Evolutionary conservation across 2,888 invertebrate species (phyloP).

Genomic region (Drosophila neotestacea): DNA sequence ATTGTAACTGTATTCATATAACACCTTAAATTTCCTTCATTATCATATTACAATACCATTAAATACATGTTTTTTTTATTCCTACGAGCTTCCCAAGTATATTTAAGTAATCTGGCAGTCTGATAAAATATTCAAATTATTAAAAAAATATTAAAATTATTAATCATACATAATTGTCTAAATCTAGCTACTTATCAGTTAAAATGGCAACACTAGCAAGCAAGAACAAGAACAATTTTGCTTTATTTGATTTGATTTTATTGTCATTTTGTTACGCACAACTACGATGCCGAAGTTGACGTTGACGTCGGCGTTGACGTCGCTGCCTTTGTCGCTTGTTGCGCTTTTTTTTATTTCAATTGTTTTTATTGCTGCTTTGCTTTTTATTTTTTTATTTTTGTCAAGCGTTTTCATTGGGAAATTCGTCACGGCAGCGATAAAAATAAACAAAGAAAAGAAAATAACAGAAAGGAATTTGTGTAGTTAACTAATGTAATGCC

Average conservation of each 20-base stretch:
- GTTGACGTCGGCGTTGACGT: conserved; percentile 7
- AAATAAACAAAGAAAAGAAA: conserved; percentile 9
- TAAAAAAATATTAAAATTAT: no score
- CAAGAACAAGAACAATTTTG: no score
- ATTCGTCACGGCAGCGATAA: conserved; percentile 22
- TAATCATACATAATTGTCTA: no score
- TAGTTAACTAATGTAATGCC: conserved; percentile 22
- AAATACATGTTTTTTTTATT: no score
- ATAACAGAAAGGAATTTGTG: conserved; percentile 16
- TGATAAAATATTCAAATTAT: no score
- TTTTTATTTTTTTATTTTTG: background rate
- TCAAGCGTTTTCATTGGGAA: conserved; percentile 21
- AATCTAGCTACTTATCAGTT: no score
- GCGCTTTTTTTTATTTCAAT: conserved; percentile 35
- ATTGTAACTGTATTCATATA: no score
- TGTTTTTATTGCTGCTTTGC: conserved; percentile 24
- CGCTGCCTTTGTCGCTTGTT: conserved; percentile 36
- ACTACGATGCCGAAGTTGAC: conserved; percentile 4
- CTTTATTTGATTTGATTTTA: conserved; percentile 20
- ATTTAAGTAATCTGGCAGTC: no score
- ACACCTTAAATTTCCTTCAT: no score
- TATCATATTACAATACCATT: no score
- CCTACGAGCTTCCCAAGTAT: no score
- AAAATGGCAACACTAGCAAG: no score
- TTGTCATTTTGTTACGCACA: conserved; percentile 40